Evolutionary conservation across 2,797 vertebrate genomes (phyloP).

Genomic region (Pelodytes ibericus): DNA sequence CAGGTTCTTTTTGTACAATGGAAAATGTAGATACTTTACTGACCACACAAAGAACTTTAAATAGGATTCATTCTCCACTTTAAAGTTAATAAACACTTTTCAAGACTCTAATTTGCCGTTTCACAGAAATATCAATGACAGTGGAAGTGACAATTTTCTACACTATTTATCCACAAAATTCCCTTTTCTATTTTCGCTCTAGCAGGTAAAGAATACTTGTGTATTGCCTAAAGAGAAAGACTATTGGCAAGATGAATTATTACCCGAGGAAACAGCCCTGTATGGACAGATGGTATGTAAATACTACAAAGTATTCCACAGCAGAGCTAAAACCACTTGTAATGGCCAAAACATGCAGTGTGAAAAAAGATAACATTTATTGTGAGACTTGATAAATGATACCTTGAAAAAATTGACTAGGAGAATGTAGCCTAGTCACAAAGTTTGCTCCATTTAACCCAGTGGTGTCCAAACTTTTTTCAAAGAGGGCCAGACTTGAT

Average conservation of each 20-base stretch:
- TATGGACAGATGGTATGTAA: constrained; percentile 47
- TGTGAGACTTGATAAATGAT: constrained; percentile 5
- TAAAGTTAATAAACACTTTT: constrained; percentile 59
- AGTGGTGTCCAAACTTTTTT: too few species aligned
- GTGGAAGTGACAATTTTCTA: constrained; percentile 60
- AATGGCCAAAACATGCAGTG: constrained; percentile 14
- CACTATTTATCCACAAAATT: constrained; percentile 59
- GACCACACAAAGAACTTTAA: constrained; percentile 5
- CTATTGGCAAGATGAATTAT: constrained; percentile 50
- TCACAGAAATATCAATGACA: constrained; percentile 50
- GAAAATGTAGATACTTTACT: too few species aligned
- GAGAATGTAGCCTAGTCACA: constrained; percentile 5
- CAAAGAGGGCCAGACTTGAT: too few species aligned
- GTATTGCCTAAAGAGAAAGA: constrained; percentile 42
- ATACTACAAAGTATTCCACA: constrained; percentile 35
- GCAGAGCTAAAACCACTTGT: not conserved
- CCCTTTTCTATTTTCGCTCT: constrained; percentile 54
- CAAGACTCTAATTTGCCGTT: constrained; percentile 48
- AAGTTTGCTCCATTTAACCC: too few species aligned
- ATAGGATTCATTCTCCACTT: constrained; percentile 44
- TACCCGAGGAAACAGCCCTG: constrained; percentile 39
- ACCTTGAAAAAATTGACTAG: not conserved
- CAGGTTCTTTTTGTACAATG: too few species aligned
- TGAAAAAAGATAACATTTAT: constrained; percentile 23
- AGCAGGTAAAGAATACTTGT: constrained; percentile 54